Base-by-base conservation (phyloP, 2,888 invertebrate species). In the Harpagoxenus sublaevis region DNA sequence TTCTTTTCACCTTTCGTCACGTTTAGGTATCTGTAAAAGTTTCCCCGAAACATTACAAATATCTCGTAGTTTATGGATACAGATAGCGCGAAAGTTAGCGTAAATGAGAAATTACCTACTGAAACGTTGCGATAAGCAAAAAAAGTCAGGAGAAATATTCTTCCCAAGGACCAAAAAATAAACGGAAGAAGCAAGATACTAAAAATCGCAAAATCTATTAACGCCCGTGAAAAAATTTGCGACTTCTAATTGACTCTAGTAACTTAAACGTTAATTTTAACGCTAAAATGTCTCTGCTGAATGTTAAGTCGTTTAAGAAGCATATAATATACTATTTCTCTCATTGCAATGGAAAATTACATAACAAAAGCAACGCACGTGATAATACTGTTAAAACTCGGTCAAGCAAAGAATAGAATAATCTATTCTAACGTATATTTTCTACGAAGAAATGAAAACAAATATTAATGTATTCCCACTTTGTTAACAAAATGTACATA, bases 291-390 rank as follows among this genome's bases (percentile, higher is more conserved):
- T 68, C 9, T 4, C 18, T 66, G 48, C 31, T 48, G 48, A 68
- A 65, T 42, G 23, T 42, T 65, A 71, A 73, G 35, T 71, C 3
- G 1, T 42, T 18, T 42, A 35, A 15, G 6, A 53, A 12, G 9
- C 39, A 77, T 23, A 45, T 23, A 45, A 15, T 39, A 39, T 77
- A 39, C 18, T 77, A 35, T 18, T 65, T 65, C 0, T 28, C 6
- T 65, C 18, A 51, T 77, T 65, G 45, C 31, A 60, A 74, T 45
- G 60, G 48, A 77, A 77, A 77, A 39, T 51, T 77, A 31, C 35
- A 35, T 35, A n/a, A 15, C 10, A 18, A 48, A 48, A 18, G 28
- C 9, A 10, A n/a, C 23, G n/a, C n/a, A 39, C 0, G n/a, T 35
- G 65, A 66, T 77, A 51, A 77, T 63, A 51, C 10, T 3, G 51